Conservation (phyloP, 2,113 vertebrate genomes). For the Calypte anna region DNA sequence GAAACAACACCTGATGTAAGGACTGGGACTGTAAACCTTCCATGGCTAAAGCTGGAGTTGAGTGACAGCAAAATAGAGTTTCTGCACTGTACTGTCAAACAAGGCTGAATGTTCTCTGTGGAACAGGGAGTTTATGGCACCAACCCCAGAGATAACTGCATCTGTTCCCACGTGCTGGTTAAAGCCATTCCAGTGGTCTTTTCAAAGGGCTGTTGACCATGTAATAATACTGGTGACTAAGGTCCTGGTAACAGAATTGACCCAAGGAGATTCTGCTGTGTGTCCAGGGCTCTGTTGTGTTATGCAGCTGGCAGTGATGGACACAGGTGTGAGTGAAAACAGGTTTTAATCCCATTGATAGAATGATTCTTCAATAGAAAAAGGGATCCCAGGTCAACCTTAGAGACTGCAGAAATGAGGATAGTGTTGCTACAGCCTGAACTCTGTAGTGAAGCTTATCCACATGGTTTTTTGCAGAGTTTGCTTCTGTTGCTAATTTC, state of each 20-base stretch:
- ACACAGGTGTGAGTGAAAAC: neutral
- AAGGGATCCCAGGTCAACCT: neutral
- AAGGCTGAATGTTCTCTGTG: neutral
- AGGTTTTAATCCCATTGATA: neutral
- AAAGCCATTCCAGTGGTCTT: neutral
- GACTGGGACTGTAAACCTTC: neutral
- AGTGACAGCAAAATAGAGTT: neutral
- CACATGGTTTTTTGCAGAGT: neutral
- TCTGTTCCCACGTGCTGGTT: neutral
- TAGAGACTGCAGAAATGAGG: neutral
- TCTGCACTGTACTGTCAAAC: neutral
- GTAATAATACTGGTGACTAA: neutral
- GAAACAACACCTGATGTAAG: neutral
- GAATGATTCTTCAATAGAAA: neutral
- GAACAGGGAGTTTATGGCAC: neutral
- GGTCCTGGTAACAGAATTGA: neutral
- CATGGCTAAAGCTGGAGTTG: neutral
- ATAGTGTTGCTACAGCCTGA: neutral
- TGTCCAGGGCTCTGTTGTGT: neutral
- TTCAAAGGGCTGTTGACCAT: neutral
- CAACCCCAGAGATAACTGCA: neutral
- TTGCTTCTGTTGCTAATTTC: neutral
- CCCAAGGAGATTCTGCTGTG: neutral
- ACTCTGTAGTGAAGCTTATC: neutral
- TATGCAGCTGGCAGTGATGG: neutral